Evolutionary conservation across 2,797 vertebrate species (phyloP).

Genomic region (Silurus lanzhouensis): DNA sequence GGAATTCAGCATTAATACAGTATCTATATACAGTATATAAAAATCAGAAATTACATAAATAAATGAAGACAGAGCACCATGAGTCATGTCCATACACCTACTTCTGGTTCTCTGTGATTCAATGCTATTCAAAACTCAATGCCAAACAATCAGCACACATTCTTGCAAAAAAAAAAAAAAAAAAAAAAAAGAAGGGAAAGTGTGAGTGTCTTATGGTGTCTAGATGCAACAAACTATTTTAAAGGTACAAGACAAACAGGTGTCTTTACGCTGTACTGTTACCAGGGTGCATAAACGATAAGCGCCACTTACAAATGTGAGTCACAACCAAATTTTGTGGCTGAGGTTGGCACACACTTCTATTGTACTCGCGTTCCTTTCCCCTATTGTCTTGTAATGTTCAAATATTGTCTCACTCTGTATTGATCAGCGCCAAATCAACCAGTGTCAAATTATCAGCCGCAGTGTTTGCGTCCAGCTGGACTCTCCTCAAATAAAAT

Average conservation of each 20-base stretch:
- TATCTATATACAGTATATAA: not conserved
- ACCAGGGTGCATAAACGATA: not conserved
- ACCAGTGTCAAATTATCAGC: not conserved
- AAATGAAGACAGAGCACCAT: conserved; percentile 45
- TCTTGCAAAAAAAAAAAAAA: not conserved
- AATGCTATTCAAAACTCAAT: conserved; percentile 47
- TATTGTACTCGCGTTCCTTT: conserved; percentile 6
- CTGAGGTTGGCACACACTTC: not conserved
- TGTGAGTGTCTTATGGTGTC: conserved; percentile 31
- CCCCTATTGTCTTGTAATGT: conserved; percentile 3
- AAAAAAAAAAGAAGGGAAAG: too few relatives aligned
- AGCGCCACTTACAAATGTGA: not conserved
- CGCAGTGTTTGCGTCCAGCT: not conserved
- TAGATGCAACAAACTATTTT: not conserved
- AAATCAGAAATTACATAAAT: conserved; percentile 43
- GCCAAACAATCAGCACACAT: conserved; percentile 48
- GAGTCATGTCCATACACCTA: conserved; percentile 60
- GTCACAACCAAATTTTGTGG: not conserved
- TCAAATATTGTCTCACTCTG: conserved; percentile 31
- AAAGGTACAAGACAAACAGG: not conserved
- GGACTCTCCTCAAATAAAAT: too few relatives aligned
- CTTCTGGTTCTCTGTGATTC: conserved; percentile 50
- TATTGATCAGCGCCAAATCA: not conserved
- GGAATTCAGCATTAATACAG: conserved; percentile 31
- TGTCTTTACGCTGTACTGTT: not conserved